These are phyloP conservation scores for Pardosa pseudoannulata DNA, from an alignment of 2,888 invertebrate species.

Conservation along the genomic window DNA sequence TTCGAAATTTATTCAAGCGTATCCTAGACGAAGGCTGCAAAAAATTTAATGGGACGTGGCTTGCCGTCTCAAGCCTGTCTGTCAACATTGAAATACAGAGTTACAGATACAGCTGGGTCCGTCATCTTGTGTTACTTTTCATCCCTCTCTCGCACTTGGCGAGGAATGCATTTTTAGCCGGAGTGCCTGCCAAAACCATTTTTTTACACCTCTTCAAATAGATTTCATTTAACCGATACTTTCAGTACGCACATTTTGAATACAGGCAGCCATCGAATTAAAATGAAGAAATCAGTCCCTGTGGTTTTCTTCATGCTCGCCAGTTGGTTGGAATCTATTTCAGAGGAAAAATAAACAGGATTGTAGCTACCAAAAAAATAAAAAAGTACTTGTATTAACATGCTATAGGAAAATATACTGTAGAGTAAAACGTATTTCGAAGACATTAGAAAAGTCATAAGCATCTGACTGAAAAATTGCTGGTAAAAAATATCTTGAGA, in stretches of 20 bases:
- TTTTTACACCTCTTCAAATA: slow-evolving; percentile 10
- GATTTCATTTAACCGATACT: slow-evolving; percentile 1
- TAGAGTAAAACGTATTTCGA: no score
- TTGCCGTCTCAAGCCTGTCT: slow-evolving; percentile 18
- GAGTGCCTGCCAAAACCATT: slow-evolving; percentile 8
- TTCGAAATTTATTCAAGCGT: background rate
- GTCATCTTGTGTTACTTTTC: slow-evolving; percentile 8
- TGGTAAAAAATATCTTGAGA: no score
- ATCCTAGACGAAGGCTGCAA: background rate
- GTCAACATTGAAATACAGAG: background rate
- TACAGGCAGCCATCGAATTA: background rate
- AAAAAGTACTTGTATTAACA: background rate
- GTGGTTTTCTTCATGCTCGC: no score
- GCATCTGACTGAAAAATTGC: no score
- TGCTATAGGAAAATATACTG: no score
- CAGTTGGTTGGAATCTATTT: no score
- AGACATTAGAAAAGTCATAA: no score
- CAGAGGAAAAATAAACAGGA: background rate
- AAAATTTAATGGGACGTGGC: background rate
- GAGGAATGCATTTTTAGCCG: background rate
- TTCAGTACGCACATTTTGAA: background rate
- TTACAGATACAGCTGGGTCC: background rate
- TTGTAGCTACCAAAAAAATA: background rate
- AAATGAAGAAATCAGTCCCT: no score
- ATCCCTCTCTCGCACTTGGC: background rate